A percentile compares a stretch with the other conserved stretches of the same genome.
Evolutionary conservation across 2,113 vertebrate species (phyloP).

Genomic region (Aspidoscelis tigris): DNA sequence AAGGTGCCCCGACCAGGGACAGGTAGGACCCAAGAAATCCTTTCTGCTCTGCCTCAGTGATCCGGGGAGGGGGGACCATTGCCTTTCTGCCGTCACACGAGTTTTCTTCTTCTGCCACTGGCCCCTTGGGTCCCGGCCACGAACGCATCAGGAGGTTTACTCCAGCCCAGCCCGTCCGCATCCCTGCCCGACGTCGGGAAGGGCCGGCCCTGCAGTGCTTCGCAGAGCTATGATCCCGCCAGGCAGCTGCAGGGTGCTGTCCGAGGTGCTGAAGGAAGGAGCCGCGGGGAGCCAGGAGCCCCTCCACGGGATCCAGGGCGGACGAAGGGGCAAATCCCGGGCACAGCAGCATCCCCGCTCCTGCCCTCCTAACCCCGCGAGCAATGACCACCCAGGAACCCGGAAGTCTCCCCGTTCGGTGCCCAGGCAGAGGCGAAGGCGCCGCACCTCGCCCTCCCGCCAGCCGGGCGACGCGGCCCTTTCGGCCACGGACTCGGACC

Average conservation of each 20-base stretch:
- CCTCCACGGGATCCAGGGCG: background rate
- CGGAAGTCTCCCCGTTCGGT: background rate
- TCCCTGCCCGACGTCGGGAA: background rate
- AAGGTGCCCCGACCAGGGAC: background rate
- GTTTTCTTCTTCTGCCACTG: background rate
- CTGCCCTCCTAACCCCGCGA: no score
- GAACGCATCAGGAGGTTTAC: background rate
- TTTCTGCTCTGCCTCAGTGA: background rate
- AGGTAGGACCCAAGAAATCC: background rate
- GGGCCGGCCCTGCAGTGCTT: background rate
- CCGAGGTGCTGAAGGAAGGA: constrained; percentile 48
- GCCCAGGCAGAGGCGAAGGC: background rate
- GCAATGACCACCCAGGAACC: no score
- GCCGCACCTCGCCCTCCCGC: background rate
- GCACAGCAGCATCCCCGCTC: no score
- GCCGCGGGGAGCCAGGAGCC: no score
- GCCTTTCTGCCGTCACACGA: background rate
- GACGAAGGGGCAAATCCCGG: no score
- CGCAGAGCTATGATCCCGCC: background rate
- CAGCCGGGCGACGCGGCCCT: background rate
- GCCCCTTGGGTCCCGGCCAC: background rate
- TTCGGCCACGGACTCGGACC: background rate
- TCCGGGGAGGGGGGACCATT: no score
- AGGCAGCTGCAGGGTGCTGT: constrained; percentile 24
- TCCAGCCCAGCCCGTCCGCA: background rate